A percentile compares a stretch with the other conserved stretches of the same genome.
These are phyloP conservation scores for Caenorhabditis uteleia DNA, from an alignment of 2,888 invertebrate species.

Conservation along the genomic window DNA sequence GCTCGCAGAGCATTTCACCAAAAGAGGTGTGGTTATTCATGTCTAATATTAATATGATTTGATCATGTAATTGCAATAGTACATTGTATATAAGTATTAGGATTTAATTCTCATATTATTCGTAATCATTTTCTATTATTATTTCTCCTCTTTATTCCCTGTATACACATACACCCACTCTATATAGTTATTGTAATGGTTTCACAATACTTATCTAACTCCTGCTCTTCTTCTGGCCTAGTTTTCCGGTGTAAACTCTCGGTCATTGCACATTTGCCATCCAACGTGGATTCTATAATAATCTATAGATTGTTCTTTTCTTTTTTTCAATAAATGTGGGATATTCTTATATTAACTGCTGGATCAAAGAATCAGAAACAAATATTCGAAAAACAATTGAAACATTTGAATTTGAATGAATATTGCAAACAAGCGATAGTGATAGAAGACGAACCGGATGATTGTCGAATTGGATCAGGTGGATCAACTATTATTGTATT, in stretches of 20 bases:
- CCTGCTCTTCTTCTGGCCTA: too few species aligned
- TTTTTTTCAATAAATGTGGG: slow-evolving; percentile 36
- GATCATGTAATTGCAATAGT: too few species aligned
- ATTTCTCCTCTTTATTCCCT: too few species aligned
- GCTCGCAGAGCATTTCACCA: slow-evolving; percentile 31
- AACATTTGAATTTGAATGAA: neutral
- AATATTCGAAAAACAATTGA: slow-evolving; percentile 20
- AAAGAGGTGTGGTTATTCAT: slow-evolving; percentile 38
- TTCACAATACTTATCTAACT: too few species aligned
- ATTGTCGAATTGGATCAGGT: slow-evolving; percentile 36
- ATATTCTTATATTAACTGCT: slow-evolving; percentile 43
- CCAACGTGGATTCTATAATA: too few species aligned
- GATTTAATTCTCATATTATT: too few species aligned
- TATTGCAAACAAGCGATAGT: slow-evolving; percentile 11
- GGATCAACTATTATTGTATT: slow-evolving; percentile 40
- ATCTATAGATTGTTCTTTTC: neutral
- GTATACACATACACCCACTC: too few species aligned
- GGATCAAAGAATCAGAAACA: slow-evolving; percentile 33
- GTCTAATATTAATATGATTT: slow-evolving; percentile 4
- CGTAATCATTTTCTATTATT: too few species aligned
- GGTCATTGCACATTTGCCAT: too few species aligned
- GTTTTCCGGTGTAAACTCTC: too few species aligned
- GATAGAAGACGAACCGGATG: slow-evolving; percentile 23
- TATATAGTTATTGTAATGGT: too few species aligned
- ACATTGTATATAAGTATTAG: too few species aligned